Conservation (phyloP, 1,140 invertebrate genomes). For the Chironomus striatipennis region DNA sequence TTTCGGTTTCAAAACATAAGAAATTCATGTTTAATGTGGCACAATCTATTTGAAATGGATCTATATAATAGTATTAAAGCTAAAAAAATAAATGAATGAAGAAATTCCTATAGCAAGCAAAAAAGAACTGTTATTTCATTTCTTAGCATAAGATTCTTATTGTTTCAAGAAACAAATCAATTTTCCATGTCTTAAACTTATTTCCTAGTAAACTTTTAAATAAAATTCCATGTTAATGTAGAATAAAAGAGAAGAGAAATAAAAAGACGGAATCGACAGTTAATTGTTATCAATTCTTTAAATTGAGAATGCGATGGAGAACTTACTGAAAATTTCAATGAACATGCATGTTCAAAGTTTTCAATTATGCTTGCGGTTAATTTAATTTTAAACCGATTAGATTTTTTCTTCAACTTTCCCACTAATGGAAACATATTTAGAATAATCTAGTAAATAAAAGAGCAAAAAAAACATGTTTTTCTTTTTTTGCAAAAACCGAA, state of each 20-base stretch:
- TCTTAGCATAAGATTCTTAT: neutral
- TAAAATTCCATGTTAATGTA: neutral
- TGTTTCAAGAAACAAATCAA: conserved; percentile 13
- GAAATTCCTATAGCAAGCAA: conserved; percentile 12
- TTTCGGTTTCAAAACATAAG: neutral
- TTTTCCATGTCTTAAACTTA: neutral
- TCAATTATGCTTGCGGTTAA: neutral
- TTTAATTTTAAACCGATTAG: no score
- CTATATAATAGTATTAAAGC: neutral
- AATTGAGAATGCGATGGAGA: neutral
- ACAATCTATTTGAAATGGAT: conserved; percentile 14
- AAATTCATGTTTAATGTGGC: conserved; percentile 13
- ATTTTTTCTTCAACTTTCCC: no score
- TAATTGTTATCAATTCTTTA: neutral
- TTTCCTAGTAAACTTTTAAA: neutral
- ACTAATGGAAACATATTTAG: no score
- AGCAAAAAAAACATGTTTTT: no score
- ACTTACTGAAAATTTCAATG: neutral
- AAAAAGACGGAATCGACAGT: neutral
- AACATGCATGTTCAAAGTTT: neutral
- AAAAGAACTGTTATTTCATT: conserved; percentile 14
- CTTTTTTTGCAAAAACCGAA: no score
- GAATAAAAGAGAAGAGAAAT: neutral
- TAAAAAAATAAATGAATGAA: neutral
- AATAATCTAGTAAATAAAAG: no score